Percentiles rank a stretch among this genome's conserved stretches.
These are phyloP conservation scores for Ceratosolen fusciceps DNA, from an alignment of 1,140 invertebrate genomes.

Conservation along the genomic window DNA sequence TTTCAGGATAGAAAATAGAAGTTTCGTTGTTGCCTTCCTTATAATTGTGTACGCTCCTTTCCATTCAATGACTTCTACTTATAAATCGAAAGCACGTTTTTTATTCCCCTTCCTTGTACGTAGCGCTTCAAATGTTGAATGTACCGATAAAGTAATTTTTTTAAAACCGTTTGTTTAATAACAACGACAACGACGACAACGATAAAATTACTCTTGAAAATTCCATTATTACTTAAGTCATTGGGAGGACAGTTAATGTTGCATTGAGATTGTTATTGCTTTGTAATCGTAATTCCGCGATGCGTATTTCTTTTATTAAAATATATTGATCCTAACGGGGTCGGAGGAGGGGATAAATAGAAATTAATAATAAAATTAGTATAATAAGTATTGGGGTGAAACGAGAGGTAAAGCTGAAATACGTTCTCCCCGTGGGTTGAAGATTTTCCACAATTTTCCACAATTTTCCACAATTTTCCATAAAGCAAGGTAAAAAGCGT, in stretches of 20 bases:
- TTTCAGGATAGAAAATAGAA: not conserved
- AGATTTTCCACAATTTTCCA: no score
- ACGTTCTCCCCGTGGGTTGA: no score
- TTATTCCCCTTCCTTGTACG: not conserved
- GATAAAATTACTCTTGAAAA: not conserved
- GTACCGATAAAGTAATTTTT: not conserved
- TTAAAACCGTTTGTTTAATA: not conserved
- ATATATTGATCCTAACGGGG: no score
- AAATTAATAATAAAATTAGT: no score
- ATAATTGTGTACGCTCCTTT: not conserved
- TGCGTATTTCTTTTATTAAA: not conserved
- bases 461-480: no score
- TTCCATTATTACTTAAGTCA: not conserved
- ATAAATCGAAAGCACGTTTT: not conserved
- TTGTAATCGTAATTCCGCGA: not conserved
- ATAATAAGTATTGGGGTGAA: no score
- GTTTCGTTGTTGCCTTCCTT: not conserved
- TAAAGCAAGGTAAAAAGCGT: no score
- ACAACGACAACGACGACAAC: no score
- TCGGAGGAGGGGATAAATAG: no score
- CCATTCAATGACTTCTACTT: not conserved
- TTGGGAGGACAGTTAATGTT: not conserved
- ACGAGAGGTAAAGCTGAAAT: no score
- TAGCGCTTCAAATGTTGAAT: not conserved
- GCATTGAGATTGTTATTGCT: not conserved